Evolutionary conservation across 2,797 vertebrate genomes (phyloP).

Genomic region (Scolopax rusticola): DNA sequence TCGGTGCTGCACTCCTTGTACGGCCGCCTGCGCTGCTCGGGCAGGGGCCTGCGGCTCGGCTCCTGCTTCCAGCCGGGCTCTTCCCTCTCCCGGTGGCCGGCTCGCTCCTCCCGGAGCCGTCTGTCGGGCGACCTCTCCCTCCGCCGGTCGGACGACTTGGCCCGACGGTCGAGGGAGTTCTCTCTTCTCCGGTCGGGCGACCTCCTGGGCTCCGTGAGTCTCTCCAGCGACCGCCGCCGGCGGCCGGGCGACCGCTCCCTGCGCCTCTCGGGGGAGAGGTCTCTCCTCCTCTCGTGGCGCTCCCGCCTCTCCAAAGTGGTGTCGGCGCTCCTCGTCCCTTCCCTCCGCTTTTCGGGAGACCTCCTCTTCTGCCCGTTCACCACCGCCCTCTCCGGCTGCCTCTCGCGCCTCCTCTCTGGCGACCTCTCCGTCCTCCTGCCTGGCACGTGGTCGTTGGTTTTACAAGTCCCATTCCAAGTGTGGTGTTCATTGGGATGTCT

Average conservation of each 20-base stretch:
- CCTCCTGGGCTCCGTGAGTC: constrained; percentile 80
- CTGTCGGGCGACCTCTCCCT: constrained; percentile 86
- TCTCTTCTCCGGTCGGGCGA: constrained; percentile 85
- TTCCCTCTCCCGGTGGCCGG: constrained; percentile 81
- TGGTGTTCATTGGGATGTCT: constrained; percentile 86
- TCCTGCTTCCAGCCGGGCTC: constrained; percentile 81
- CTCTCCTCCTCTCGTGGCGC: constrained; percentile 74
- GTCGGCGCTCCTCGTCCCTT: constrained; percentile 87
- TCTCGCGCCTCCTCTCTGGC: constrained; percentile 82
- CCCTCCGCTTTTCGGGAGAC: constrained; percentile 84
- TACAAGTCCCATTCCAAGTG: constrained; percentile 87
- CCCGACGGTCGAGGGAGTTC: constrained; percentile 87
- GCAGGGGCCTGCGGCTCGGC: constrained; percentile 63
- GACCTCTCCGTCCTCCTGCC: constrained; percentile 84
- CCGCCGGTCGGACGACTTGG: constrained; percentile 81
- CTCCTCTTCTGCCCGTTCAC: constrained; percentile 81
- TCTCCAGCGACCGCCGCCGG: constrained; percentile 89
- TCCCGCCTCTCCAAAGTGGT: constrained; percentile 86
- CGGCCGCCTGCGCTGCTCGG: constrained; percentile 87
- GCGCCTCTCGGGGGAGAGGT: constrained; percentile 85
- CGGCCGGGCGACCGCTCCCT: constrained; percentile 76
- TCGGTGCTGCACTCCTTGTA: constrained; percentile 96
- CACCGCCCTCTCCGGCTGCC: constrained; percentile 82
- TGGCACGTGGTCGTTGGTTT: constrained; percentile 82
- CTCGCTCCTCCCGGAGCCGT: constrained; percentile 77